Base-by-base conservation (phyloP, 2,113 vertebrate genomes). In the Anolis sagrei region DNA sequence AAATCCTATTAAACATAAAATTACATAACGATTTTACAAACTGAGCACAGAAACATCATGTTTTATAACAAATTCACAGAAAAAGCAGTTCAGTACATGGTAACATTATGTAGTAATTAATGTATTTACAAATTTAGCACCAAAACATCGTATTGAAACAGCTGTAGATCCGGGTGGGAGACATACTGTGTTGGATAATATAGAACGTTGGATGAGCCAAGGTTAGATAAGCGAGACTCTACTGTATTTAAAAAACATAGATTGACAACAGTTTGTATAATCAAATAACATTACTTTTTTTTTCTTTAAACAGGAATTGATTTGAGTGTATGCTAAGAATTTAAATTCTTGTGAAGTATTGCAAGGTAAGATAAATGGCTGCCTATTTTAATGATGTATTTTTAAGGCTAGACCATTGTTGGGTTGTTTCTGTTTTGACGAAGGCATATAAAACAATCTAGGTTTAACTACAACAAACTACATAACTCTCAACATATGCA, bases 231-330 rank as follows among this genome's bases (percentile, higher is more conserved):
- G n/a, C n/a, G n/a, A n/a, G n/a, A n/a, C n/a, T n/a, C n/a, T n/a
- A n/a, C n/a, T n/a, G n/a, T n/a, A 29, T 66, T 72, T 79, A 25
- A 25, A 66, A 81, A 34, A 51, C 11, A 8, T 69, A 48, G 36
- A 27, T 73, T 58, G 19, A 69, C 16, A 9, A 51, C 5, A 61
- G 5, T 79, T 66, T 44, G 14, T 48, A 62, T 10, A 81, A 4
- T 64, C 25, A 36, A 69, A 34, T 81, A 70, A 72, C 19, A 34
- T 51, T 54, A 3, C 5, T 34, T 82, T 81, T n/a, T n/a, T 39
- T 73, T 73, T 73, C 62, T 66, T 39, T n/a, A 72, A 76, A 83
- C 58, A 83, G 82, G 82, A 6, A 66, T 64, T 76, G 27, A 64
- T 76, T 76, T 32, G 72, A 66, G 58, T 83, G 72, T 34, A n/a